Conservation (phyloP, 2,888 invertebrate genomes). For the Alloscopus bannaensis region DNA sequence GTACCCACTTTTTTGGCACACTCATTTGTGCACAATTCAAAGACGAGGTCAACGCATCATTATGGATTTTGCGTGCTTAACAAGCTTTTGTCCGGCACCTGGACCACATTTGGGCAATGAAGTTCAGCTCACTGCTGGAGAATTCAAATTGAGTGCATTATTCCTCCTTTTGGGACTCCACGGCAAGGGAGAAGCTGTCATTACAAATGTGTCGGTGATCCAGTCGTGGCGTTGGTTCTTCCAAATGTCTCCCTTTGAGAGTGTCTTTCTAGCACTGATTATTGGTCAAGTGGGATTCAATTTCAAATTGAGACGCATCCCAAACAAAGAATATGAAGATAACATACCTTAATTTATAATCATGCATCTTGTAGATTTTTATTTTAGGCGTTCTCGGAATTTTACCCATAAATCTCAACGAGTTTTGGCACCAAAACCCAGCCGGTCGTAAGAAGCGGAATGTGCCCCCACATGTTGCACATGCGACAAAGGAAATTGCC, state of each 20-base stretch:
- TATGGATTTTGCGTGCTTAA: slow-evolving; percentile 34
- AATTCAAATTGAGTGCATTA: slow-evolving; percentile 25
- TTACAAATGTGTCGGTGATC: slow-evolving; percentile 48
- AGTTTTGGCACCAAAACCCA: slow-evolving; percentile 32
- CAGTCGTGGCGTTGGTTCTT: slow-evolving; percentile 53
- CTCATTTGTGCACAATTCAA: no score
- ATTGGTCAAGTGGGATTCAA: slow-evolving; percentile 32
- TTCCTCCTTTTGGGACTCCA: slow-evolving; percentile 22
- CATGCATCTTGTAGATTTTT: slow-evolving; percentile 28
- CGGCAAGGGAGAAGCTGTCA: slow-evolving; percentile 12
- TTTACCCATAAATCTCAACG: slow-evolving; percentile 31
- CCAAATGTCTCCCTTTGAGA: slow-evolving; percentile 44
- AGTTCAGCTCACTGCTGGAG: slow-evolving; percentile 2
- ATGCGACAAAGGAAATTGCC: not conserved
- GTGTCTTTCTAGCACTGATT: slow-evolving; percentile 29
- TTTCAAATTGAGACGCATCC: no score
- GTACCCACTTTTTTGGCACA: no score
- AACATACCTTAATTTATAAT: no score
- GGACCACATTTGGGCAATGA: not conserved
- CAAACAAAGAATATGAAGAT: no score
- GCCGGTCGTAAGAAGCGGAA: slow-evolving; percentile 19
- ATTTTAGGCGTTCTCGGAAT: slow-evolving; percentile 30
- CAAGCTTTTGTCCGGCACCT: slow-evolving; percentile 1
- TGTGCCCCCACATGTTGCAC: slow-evolving; percentile 39
- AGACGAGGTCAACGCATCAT: no score